These are phyloP conservation scores for Epizoanthus rinbou DNA, from an alignment of 92 coral and sea anemone species.

Conservation along the genomic window DNA sequence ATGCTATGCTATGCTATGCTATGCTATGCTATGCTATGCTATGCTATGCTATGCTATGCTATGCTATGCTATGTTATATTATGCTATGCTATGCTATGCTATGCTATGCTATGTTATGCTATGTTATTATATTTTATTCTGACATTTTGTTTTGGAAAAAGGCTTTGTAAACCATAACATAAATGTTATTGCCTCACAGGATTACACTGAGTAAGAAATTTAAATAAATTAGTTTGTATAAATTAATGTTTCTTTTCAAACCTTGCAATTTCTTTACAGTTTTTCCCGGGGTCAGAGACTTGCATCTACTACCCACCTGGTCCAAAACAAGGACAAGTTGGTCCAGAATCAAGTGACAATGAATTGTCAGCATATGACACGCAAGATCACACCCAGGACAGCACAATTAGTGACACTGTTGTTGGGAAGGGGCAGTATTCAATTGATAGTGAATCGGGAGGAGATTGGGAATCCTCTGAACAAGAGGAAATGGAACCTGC, in stretches of 20 bases:
- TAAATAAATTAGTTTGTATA: too few species aligned
- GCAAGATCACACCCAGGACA: slow-evolving; percentile 15
- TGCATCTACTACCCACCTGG: slow-evolving; percentile 22
- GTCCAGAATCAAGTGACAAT: slow-evolving; percentile 15
- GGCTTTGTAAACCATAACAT: too few species aligned
- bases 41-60: too few species aligned
- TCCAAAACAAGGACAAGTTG: background rate
- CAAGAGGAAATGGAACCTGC: slow-evolving; percentile 25
- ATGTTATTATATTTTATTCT: too few species aligned
- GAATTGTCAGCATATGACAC: slow-evolving; percentile 21
- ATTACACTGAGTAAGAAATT: too few species aligned
- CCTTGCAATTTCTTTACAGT: slow-evolving; percentile 8
- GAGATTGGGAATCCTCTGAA: slow-evolving; percentile 19
- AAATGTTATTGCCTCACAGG: too few species aligned
- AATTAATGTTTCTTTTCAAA: background rate
- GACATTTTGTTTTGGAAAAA: too few species aligned
- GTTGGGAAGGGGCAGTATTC: slow-evolving; percentile 8
- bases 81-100: too few species aligned
- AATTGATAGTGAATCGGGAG: slow-evolving; percentile 38
- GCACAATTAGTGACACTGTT: slow-evolving; percentile 32
- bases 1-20: too few species aligned
- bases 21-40: too few species aligned
- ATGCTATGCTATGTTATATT: too few species aligned
- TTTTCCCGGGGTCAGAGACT: slow-evolving; percentile 29
- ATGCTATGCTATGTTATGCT: too few species aligned